Conservation (phyloP, 1,140 invertebrate species). For the Homarus americanus region DNA sequence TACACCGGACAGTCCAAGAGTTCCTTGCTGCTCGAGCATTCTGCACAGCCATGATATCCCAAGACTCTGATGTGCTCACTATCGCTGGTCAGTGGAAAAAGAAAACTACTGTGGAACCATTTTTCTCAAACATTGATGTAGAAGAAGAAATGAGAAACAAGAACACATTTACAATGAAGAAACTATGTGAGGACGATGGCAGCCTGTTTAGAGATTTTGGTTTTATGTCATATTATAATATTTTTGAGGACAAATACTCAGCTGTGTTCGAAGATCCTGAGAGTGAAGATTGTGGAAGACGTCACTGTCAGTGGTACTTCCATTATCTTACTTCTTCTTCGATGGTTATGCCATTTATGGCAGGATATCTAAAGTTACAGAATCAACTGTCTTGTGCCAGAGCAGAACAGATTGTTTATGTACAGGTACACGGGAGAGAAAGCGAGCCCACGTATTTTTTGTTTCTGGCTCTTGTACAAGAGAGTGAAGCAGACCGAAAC, state of each 20-base stretch:
- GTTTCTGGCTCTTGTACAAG: background rate
- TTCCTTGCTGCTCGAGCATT: background rate
- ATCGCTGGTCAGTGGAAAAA: background rate
- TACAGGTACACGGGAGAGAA: background rate
- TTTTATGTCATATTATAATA: background rate
- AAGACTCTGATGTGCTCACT: background rate
- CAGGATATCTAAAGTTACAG: background rate
- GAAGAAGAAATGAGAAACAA: background rate
- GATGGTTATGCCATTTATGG: background rate
- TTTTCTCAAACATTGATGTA: background rate
- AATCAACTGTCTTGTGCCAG: background rate
- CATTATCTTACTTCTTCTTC: background rate
- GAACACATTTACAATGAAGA: background rate
- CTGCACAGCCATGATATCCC: background rate
- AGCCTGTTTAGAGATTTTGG: background rate
- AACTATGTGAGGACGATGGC: background rate
- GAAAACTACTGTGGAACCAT: background rate
- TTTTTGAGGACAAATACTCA: background rate
- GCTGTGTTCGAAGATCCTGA: background rate
- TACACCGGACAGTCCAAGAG: background rate
- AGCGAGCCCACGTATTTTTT: background rate
- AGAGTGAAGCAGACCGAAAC: background rate
- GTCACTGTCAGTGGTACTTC: background rate
- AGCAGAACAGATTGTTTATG: background rate
- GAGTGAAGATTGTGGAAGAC: background rate